Evolutionary conservation across 2,888 invertebrate genomes (phyloP).

Genomic region (Drosophila rubida): DNA sequence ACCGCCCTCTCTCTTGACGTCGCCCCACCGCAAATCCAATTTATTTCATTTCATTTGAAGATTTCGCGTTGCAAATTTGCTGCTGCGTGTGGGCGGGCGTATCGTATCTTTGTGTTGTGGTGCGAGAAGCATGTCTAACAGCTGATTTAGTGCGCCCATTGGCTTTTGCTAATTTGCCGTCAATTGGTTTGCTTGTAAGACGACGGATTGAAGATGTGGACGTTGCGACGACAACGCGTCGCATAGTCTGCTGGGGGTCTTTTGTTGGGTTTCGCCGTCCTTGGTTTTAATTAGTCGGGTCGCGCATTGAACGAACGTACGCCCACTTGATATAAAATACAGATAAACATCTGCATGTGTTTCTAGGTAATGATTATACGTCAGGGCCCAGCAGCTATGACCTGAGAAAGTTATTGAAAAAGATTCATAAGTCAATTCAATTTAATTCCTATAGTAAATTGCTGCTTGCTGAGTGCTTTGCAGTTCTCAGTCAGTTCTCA

Average conservation of each 20-base stretch:
- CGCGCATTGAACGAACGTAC: slow-evolving; percentile 49
- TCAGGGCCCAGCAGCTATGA: neutral
- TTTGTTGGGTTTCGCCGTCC: slow-evolving; percentile 76
- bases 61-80: slow-evolving; percentile 46
- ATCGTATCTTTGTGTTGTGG: slow-evolving; percentile 11
- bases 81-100: slow-evolving; percentile 31
- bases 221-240: slow-evolving; percentile 39
- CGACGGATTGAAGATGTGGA: slow-evolving; percentile 13
- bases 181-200: slow-evolving; percentile 74
- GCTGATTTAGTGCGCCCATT: slow-evolving; percentile 71
- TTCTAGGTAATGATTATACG: neutral
- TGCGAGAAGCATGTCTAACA: slow-evolving; percentile 17
- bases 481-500: neutral
- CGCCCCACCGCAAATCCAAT: slow-evolving; percentile 63
- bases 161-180: slow-evolving; percentile 69
- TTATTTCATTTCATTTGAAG: slow-evolving; percentile 59
- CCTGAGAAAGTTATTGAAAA: neutral
- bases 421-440: neutral
- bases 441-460: neutral
- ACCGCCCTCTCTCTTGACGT: neutral
- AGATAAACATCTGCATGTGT: neutral
- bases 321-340: slow-evolving; percentile 41
- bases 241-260: slow-evolving; percentile 70
- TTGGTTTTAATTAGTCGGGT: slow-evolving; percentile 71
- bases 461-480: neutral